Evolutionary conservation across 2,113 vertebrate species (phyloP), one percentile per base, ranked within the genome.

Genomic region (Oreochromis niloticus): DNA sequence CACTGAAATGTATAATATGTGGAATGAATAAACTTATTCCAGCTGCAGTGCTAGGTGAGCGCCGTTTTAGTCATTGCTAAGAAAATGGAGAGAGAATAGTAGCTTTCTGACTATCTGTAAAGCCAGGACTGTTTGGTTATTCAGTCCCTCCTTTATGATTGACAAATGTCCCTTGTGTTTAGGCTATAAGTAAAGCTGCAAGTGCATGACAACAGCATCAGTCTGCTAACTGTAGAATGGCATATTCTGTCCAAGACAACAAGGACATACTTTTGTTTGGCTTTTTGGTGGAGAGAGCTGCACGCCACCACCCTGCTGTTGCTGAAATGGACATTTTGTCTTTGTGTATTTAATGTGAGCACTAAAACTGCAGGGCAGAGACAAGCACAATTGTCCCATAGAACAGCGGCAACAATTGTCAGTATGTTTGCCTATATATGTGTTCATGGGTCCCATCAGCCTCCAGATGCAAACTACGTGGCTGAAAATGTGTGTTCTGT

Each of bases 251-350:
- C 89, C 83, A 86, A 82, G 90, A 91, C 92, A 93, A 96, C 95
- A 96, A 96, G 91, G 90, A 89, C 92, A 59, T 73, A 95, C 92
- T 95, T 95, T 93, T 96, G 94, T 96, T 94, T 90, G 90, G 90
- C 86, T 94, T 96, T 96, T 96, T 95, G 94, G 95, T 95, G 93
- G 92, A 93, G 83, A 93, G 92, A 92, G 93, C 88, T 87, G 84
- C 88, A 91, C 61, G 90, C 93, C 93, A 93, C 90, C 88, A 90
- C 92, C 89, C 91, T 84, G 89, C 87, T 88, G 85, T 91, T 27
- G 88, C 92, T 95, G 92, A 94, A 95, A 94, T 96, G 93, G 89
- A 92, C 94, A 95, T 96, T 95, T 96, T 96, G 95, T 95, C 90
- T 93, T 93, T 85, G 93, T 94, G 88, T 95, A 71, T 93, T 92